phyloP scores from a whole-genome alignment of 2,797 vertebrate species.

The Heliangelus exortis region DNA sequence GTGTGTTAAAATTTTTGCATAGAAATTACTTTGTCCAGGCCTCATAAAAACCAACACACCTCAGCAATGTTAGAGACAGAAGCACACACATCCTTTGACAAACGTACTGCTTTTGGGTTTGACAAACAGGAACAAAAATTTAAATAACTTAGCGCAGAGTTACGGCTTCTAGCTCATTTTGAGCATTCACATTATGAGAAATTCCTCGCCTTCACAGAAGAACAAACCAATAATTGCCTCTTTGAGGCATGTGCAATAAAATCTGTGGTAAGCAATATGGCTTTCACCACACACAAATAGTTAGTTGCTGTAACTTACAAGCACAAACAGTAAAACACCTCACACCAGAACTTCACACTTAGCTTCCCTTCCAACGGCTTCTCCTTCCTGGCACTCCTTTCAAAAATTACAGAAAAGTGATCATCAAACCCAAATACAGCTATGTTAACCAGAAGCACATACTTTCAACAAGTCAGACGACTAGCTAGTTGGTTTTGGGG shows the following conservation, averaged over 20 bases:
- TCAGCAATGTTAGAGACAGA: neutral
- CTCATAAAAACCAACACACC: neutral
- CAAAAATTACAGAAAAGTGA: neutral
- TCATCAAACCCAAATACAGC: neutral
- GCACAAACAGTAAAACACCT: neutral
- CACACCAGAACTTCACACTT: neutral
- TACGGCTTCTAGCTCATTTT: neutral
- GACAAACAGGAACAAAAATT: neutral
- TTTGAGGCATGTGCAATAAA: neutral
- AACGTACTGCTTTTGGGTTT: neutral
- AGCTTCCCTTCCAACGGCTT: neutral
- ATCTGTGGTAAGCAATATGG: neutral
- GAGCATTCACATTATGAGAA: neutral
- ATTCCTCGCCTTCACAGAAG: neutral
- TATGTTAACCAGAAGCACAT: fast-evolving
- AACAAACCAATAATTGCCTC: neutral
- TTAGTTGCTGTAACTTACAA: neutral
- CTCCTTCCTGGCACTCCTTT: neutral
- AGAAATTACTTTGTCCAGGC: neutral
- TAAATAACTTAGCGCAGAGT: neutral
- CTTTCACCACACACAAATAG: neutral
- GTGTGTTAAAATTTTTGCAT: neutral
- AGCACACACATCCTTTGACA: neutral
- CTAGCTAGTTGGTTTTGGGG: neutral
- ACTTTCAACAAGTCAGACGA: neutral